phyloP scores from a whole-genome alignment of 2,113 vertebrate species.

The Cephalopholis sonnerati region DNA sequence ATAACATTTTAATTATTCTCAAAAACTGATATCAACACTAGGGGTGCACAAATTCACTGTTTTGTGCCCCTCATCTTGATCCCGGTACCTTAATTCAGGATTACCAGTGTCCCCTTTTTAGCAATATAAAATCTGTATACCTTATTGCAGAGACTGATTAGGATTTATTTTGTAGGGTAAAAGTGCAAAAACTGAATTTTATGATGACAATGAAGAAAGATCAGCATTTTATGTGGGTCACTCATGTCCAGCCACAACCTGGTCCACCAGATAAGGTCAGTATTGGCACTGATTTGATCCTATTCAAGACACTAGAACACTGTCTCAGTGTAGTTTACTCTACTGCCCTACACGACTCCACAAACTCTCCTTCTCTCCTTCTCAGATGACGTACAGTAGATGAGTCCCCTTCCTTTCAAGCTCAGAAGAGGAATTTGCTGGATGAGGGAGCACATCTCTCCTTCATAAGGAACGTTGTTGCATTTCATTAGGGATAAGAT shows the following conservation, averaged over 20 bases:
- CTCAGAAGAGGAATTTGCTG: conserved; percentile 75
- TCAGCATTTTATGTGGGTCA: neutral
- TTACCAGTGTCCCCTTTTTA: neutral
- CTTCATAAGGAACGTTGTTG: conserved; percentile 79
- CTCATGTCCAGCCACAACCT: neutral
- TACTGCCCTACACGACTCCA: conserved; percentile 2
- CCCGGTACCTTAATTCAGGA: neutral
- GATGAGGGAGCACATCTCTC: conserved; percentile 79
- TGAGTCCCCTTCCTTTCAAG: conserved; percentile 51
- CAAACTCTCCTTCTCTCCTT: conserved; percentile 24
- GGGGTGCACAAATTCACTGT: neutral
- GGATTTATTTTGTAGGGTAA: neutral
- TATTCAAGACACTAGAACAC: neutral
- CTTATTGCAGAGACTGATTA: neutral
- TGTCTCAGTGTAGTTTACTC: conserved; percentile 9
- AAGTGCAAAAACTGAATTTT: neutral
- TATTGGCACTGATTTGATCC: neutral
- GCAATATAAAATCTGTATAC: neutral
- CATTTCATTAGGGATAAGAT: conserved; percentile 85
- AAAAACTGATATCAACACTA: neutral
- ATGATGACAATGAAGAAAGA: neutral
- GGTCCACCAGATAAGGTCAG: conserved; percentile 12
- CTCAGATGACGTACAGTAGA: conserved; percentile 48
- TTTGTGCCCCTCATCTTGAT: neutral
- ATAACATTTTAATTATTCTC: neutral